These are phyloP conservation scores for Entelurus aequoreus DNA, from an alignment of 2,113 vertebrate species.

Conservation along the genomic window DNA sequence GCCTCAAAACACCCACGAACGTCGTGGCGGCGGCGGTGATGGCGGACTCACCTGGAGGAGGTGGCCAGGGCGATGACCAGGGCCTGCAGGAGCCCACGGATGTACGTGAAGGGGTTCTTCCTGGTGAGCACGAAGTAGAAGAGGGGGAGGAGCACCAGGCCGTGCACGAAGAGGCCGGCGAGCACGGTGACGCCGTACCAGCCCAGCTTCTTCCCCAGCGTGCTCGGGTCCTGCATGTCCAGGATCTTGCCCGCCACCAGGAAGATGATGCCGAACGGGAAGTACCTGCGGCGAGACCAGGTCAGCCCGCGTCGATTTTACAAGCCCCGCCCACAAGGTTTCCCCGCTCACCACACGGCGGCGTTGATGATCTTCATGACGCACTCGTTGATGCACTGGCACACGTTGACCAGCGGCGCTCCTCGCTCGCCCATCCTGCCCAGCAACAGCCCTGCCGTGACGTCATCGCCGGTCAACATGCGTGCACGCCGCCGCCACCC, in stretches of 20 bases:
- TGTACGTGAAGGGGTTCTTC: constrained; percentile 81
- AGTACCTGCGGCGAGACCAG: constrained; percentile 72
- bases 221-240: constrained; percentile 81
- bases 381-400: constrained; percentile 85
- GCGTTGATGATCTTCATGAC: constrained; percentile 88
- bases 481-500: too few species aligned
- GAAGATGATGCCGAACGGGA: constrained; percentile 86
- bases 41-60: constrained; percentile 76
- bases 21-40: background rate
- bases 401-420: constrained; percentile 77
- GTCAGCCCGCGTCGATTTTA: background rate
- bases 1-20: background rate
- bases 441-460: constrained; percentile 73
- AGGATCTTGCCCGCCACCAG: constrained; percentile 85
- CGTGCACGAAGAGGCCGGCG: constrained; percentile 75
- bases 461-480: too few species aligned
- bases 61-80: constrained; percentile 85
- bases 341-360: constrained; percentile 75
- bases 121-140: constrained; percentile 77
- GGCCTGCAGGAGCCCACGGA: constrained; percentile 82
- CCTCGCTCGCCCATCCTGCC: constrained; percentile 85
- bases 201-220: constrained; percentile 78
- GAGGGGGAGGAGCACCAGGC: constrained; percentile 75
- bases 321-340: background rate
- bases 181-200: constrained; percentile 82